Evolutionary conservation across 2,113 vertebrate genomes (phyloP).

Genomic region (Poecile atricapillus): DNA sequence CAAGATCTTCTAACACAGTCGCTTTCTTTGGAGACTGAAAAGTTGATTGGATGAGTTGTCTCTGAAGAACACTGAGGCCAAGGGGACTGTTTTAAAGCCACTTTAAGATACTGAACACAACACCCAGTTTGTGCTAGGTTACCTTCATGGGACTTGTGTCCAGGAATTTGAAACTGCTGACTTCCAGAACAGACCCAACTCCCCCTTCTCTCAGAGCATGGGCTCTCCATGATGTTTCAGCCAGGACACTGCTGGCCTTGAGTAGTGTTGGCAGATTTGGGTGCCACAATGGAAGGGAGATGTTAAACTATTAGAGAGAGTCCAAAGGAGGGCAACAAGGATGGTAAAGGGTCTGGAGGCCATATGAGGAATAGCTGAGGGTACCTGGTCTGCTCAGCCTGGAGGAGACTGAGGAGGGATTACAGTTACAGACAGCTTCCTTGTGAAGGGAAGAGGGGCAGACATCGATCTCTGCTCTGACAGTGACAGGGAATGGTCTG

Average conservation of each 20-base stretch:
- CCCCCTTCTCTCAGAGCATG: neutral
- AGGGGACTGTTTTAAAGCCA: neutral
- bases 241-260: neutral
- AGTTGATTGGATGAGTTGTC: neutral
- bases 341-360: neutral
- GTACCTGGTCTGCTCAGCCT: neutral
- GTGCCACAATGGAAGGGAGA: neutral
- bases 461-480: neutral
- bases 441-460: neutral
- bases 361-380: neutral
- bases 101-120: neutral
- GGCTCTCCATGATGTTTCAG: neutral
- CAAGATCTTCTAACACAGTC: neutral
- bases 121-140: neutral
- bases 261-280: neutral
- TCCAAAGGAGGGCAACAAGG: neutral
- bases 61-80: neutral
- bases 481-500: neutral
- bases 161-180: neutral
- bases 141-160: accelerated
- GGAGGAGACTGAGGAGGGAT: neutral
- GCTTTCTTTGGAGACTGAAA: neutral
- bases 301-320: neutral
- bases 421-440: neutral
- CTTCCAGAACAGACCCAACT: neutral